Evolutionary conservation across 2,797 vertebrate genomes (phyloP), one percentile per base, ranked within the genome.

Genomic region (Setipinna tenuifilis): DNA sequence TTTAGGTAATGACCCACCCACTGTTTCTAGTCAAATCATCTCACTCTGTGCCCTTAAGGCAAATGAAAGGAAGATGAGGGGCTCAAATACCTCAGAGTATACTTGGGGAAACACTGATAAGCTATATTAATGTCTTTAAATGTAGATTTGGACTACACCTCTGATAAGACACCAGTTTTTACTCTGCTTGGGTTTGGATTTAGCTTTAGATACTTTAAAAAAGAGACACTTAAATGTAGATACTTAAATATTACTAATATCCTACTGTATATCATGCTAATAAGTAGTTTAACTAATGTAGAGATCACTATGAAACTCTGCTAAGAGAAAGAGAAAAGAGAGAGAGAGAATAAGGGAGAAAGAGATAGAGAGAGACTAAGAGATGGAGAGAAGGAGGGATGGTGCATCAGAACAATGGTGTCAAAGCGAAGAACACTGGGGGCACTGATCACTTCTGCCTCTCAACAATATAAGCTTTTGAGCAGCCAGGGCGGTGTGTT

Each of bases 381-480:
- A 44, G 3, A 57, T 54, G 50, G 80, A 41, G 23, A 62, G 25
- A 21, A 75, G 28, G 23, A 61, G 48, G 21, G 78, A 86, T 86
- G 90, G 88, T 91, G 92, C 93, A 90, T 92, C 90, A 93, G 95
- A 96, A 98, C 97, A 98, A 98, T 98, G 95, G 96, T 96, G 96
- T 95, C 94, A 96, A 96, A 96, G 92, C 94, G 91, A 95, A 95
- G 94, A 94, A 94, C 95, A 94, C 93, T 91, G 89, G 75, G 71
- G 86, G 91, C 93, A 95, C 95, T 95, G 95, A 97, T 92, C 91
- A 93, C 94, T 88, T 93, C 90, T 89, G 91, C 92, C 93, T 88
- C 93, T 90, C 44, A 92, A 98, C 98, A 98, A 97, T 97, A 95
- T 95, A 90, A 91, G 95, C 96, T 96, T 97, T 97, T 97, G 94